Base-by-base conservation (phyloP, 2,888 invertebrate species). In the Eulithis testata region DNA sequence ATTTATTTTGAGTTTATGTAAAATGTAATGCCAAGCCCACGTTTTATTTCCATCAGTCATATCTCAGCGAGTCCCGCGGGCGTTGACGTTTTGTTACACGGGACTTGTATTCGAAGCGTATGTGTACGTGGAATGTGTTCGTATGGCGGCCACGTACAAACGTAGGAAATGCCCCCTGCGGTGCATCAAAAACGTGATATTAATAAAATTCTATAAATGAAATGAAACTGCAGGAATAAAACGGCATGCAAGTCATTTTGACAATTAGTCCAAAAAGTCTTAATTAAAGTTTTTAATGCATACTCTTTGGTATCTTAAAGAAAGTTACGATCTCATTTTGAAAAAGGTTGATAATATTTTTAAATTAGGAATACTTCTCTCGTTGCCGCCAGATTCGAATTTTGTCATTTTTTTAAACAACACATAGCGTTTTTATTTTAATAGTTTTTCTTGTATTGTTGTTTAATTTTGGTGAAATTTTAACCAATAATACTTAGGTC, bases 111-210 rank as follows among this genome's bases (percentile, higher is more conserved):
- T 66, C 66, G 21, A 53, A 55, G 61, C 63, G 58, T 63, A 69
- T 49, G 65, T 56, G 60, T 63, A 69, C 55, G 65, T 56, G 60
- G 27, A 55, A 40, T 31, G 47, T 47, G 36, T 72, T 70, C 51
- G 68, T 69, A 72, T 72, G 66, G 55, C 63, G 47, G 50, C 64
- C 71, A 72, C 71, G 71, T 72, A 68, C 68, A 62, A 65, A 69
- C 60, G 65, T 68, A 69, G 64, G 37, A 47, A 60, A 63, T 66
- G 60, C 63, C 63, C 60, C 52, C 52, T 57, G 49, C 50, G 65
- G 66, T 66, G 69, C 65, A 66, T 61, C 58, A 36, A 45, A 44
- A 51, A 60, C 60, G 62, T 58, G 14, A 60, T 68, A 68, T 47
- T 68, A 68, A 40, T 40, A 40, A 40, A 40, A 68, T 68, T 65